phyloP scores from a whole-genome alignment of 2,113 vertebrate genomes.

The Phasianus colchicus region DNA sequence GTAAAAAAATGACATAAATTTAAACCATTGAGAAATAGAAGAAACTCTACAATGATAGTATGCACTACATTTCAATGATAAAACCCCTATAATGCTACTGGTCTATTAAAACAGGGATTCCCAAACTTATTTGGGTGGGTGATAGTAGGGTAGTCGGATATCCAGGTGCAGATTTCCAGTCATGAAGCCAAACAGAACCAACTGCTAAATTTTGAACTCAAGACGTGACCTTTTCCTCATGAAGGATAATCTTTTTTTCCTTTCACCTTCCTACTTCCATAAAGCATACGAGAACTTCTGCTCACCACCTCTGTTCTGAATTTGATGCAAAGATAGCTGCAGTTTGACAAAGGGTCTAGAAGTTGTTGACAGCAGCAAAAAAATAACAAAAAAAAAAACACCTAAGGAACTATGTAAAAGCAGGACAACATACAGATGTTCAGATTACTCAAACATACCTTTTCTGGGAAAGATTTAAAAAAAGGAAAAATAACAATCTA shows the following conservation, averaged over 20 bases:
- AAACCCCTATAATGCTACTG: neutral
- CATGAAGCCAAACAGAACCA: neutral
- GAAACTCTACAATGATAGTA: rapidly evolving
- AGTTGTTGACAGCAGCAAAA: neutral
- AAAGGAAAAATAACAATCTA: neutral
- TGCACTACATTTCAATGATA: neutral
- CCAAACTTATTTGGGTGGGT: neutral
- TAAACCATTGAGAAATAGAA: neutral
- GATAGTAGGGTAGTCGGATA: no score
- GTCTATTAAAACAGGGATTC: neutral
- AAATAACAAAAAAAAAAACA: neutral
- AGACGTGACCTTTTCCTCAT: neutral
- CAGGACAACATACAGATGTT: neutral
- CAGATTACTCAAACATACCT: neutral
- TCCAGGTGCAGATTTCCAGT: neutral
- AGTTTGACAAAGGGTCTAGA: neutral
- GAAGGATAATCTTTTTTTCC: neutral
- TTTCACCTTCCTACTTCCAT: neutral
- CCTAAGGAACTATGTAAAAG: neutral
- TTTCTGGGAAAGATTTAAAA: neutral
- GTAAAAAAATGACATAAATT: neutral
- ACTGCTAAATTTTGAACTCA: no score
- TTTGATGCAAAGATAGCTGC: neutral
- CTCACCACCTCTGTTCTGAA: neutral
- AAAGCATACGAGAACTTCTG: neutral